Percentiles rank a stretch among this genome's conserved stretches.
Evolutionary conservation across 2,797 vertebrate genomes (phyloP).

Genomic region (Dromococcyx pavoninus): DNA sequence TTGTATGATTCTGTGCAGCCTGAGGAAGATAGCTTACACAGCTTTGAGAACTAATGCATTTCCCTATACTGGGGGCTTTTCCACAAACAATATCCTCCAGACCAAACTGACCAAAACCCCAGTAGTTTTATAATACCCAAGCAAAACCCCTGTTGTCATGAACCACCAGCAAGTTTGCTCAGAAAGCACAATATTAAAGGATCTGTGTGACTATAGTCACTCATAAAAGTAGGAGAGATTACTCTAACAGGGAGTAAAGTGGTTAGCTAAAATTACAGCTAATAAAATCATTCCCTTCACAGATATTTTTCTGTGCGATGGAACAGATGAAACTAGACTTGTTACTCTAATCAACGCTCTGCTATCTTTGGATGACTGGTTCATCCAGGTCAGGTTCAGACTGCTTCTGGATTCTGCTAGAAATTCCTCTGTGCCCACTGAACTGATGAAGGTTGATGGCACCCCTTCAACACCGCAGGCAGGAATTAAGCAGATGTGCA

Average conservation of each 20-base stretch:
- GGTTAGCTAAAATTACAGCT: background rate
- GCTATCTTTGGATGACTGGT: background rate
- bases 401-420: background rate
- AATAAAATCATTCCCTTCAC: background rate
- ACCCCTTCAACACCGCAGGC: background rate
- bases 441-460: background rate
- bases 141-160: background rate
- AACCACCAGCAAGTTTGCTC: background rate
- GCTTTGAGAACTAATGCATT: background rate
- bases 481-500: background rate
- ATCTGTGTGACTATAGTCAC: background rate
- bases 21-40: background rate
- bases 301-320: background rate
- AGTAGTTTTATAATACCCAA: background rate
- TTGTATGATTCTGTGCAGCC: background rate
- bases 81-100: background rate
- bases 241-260: background rate
- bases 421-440: background rate
- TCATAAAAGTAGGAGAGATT: background rate
- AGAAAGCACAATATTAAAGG: constrained; percentile 3
- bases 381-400: background rate
- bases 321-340: background rate
- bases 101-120: background rate
- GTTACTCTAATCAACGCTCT: background rate
- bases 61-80: background rate